Conservation (phyloP, 2,113 vertebrate species). For the Petromus typicus region DNA sequence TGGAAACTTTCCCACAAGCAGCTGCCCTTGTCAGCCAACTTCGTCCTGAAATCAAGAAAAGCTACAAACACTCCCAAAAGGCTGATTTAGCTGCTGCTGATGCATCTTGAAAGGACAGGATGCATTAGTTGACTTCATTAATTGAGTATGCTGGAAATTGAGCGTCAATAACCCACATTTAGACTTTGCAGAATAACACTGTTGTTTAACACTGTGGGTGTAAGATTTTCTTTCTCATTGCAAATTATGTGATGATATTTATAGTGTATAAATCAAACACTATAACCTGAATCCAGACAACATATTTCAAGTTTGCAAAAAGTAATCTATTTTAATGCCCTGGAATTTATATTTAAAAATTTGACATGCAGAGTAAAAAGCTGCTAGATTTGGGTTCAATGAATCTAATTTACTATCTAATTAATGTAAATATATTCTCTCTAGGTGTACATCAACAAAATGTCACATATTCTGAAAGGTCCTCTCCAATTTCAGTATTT, state of each 20-base stretch:
- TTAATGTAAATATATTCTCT: slow-evolving; percentile 15
- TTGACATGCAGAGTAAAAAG: neutral
- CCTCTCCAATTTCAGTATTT: slow-evolving; percentile 42
- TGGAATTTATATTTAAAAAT: neutral
- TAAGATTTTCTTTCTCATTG: neutral
- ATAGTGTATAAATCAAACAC: neutral
- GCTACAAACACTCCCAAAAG: neutral
- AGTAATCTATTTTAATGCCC: neutral
- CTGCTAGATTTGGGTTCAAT: neutral
- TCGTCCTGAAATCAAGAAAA: slow-evolving; percentile 17
- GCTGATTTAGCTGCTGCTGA: slow-evolving; percentile 36
- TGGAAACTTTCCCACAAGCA: slow-evolving; percentile 4
- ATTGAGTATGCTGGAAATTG: slow-evolving; percentile 13
- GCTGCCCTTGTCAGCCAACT: neutral
- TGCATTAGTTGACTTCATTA: slow-evolving; percentile 56
- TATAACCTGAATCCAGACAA: neutral
- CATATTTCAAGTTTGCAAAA: neutral
- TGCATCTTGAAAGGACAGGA: neutral
- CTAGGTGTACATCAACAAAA: slow-evolving; percentile 28
- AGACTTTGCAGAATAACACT: neutral
- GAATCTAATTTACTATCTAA: slow-evolving; percentile 15
- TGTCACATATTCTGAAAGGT: slow-evolving; percentile 39
- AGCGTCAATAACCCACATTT: neutral
- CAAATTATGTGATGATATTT: neutral
- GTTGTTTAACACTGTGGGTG: neutral